Conservation (phyloP, 2,113 vertebrate genomes). For the Diadophis punctatus region DNA sequence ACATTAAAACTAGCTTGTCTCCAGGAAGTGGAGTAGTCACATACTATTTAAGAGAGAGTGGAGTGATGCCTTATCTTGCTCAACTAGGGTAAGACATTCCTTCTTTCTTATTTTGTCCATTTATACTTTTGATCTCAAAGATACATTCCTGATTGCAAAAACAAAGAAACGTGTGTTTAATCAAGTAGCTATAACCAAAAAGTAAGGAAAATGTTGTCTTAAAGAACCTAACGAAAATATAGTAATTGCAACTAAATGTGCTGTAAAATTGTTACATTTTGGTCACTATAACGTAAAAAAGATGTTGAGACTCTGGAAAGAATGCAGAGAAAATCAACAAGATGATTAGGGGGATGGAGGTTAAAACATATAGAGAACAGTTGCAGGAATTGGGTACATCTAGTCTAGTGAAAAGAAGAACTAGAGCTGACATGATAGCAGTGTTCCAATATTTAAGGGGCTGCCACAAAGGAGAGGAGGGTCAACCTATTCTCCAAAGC, state of each 20-base stretch:
- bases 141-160: neutral
- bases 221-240: neutral
- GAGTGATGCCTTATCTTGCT: constrained; percentile 88
- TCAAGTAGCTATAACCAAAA: neutral
- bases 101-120: neutral
- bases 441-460: no score
- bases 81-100: constrained; percentile 75
- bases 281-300: no score
- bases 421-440: no score
- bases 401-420: no score
- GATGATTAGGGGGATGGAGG: no score
- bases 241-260: neutral
- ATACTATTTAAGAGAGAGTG: constrained; percentile 91
- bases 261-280: neutral
- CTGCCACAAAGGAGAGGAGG: no score
- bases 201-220: neutral
- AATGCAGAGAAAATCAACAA: no score
- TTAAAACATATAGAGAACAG: no score
- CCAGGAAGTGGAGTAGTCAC: constrained; percentile 98
- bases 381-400: no score
- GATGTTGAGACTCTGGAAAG: no score
- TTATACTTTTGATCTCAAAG: neutral
- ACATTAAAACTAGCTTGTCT: constrained; percentile 96
- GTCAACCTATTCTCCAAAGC: no score
- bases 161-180: neutral